Evolutionary conservation across 2,113 vertebrate species (phyloP), one percentile per base, ranked within the genome.

Genomic region (Orthonyx spaldingii): DNA sequence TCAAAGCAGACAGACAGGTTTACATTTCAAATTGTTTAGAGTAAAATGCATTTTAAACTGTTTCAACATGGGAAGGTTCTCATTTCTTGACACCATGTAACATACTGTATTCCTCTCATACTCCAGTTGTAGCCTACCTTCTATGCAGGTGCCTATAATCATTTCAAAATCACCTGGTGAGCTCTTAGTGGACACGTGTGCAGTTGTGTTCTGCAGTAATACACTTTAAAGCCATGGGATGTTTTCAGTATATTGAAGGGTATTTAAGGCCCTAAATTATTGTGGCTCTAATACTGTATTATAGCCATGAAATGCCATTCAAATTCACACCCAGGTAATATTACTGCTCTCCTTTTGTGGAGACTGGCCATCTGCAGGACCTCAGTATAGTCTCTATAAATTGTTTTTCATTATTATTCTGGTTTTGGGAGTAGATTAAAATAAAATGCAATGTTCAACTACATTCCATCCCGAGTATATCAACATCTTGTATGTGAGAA

Each of bases 51-150:
- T 96, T 88, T 93, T 49, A 59, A 85, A 94, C 56, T 81, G 24
- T 92, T 97, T 92, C 50, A 90, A 7, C 90, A 93, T 95, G 92
- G 95, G 74, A 97, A 81, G 50, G 93, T 96, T 97, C 95, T 94
- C 88, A 85, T 90, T 89, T 94, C 81, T 81, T 79, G 39, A 74
- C 35, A 44, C 64, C 33, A 7, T 26, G 47, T 86, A 77, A 78
- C 23, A 33, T 26, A 18, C 19, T 64, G 11, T 90, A 16, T 55
- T 80, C 44, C n/a, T 75, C 47, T 90, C 23, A 3, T 30, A 55
- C 42, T 86, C 24, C 1, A 55, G 10, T 18, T 94, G 57, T 72
- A 46, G 66, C 66, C 49, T 84, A 28, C 70, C 37, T 77, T 72
- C 69, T 74, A 22, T 57, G 27, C 69, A 64, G 47, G 23, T 76